Base-by-base conservation (phyloP, 2,888 invertebrate genomes). In the Temnothorax rugatulus region DNA sequence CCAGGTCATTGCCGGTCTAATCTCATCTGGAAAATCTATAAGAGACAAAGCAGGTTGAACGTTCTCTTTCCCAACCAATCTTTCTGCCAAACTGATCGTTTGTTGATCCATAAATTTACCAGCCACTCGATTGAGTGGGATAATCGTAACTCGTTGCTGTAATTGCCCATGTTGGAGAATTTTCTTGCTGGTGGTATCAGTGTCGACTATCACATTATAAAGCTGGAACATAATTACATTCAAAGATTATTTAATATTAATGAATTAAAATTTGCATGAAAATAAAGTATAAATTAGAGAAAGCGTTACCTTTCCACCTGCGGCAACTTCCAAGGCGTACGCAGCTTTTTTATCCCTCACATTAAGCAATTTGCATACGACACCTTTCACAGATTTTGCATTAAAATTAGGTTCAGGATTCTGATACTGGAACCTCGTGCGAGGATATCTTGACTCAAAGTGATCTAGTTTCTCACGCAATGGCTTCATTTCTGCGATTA, bases 201-300 rank as follows among this genome's bases (percentile, higher is more conserved):
- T 97, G 93, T 99, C 98, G 52, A 99, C 98, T 71, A 99, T 97
- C 84, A 99, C 97, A 95, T 99, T 98, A 95, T 97, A 98, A 41
- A 99, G 94, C 98, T 99, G 94, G 64, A 95, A 11, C 13, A 74
- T 69, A 66, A 66, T n/a, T 52, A 76, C 63, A 50, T 52, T 52
- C 9, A 4, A 29, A 29, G 29, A 29, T 29, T 4, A 29, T 29
- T 29, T 29, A 29, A 29, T 4, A 29, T 29, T 4, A 29, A 29
- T 61, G 2, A 83, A 64, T 52, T 82, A 81, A 54, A 75, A 57
- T 34, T 68, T 5, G 52, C 38, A 18, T 52, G 7, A 34, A 34
- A 34, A 34, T 34, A 34, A 34, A 34, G 73, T 8, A 50, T 54
- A 29, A 34, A 15, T 41, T 15, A 3, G 21, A 7, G 2, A 47